A percentile compares a stretch with the other conserved stretches of the same genome.
phyloP scores from a whole-genome alignment of 2,113 vertebrate species.

The Pimephales promelas region DNA sequence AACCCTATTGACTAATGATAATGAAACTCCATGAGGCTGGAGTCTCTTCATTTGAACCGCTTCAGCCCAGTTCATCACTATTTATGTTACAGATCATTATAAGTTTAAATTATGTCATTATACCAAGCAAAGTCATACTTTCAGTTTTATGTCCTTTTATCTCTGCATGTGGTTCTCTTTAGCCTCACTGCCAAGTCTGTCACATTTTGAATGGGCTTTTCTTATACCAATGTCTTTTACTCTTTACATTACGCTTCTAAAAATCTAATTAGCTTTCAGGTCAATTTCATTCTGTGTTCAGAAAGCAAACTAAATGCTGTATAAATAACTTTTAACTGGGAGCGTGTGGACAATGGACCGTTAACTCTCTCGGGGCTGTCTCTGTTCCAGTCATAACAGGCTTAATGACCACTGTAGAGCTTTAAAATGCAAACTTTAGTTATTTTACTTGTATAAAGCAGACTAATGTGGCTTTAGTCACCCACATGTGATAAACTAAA shows the following conservation, averaged over 20 bases:
- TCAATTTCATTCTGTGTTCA: constrained; percentile 33
- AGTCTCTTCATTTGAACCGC: not conserved
- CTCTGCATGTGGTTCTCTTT: constrained; percentile 18
- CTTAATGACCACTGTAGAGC: constrained; percentile 26
- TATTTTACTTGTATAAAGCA: constrained; percentile 21
- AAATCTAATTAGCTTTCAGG: constrained; percentile 38
- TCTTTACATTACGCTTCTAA: not conserved
- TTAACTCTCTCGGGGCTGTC: constrained; percentile 26
- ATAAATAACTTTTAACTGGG: constrained; percentile 40
- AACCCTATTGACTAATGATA: constrained; percentile 16
- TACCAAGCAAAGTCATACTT: constrained; percentile 31
- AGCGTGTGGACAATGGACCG: constrained; percentile 38
- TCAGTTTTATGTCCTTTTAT: constrained; percentile 30
- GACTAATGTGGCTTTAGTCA: constrained; percentile 10
- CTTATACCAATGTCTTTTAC: not conserved
- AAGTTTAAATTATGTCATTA: constrained; percentile 20
- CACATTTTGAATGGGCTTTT: not conserved
- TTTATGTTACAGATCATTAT: constrained; percentile 30
- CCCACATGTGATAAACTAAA: constrained; percentile 33
- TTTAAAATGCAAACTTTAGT: constrained; percentile 28
- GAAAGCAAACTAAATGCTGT: not conserved
- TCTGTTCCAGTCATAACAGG: constrained; percentile 36
- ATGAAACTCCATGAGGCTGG: not conserved
- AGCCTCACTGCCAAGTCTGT: constrained; percentile 27
- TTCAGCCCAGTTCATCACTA: not conserved